These are phyloP conservation scores for Opisthograptis luteolata DNA, from an alignment of 2,888 invertebrate species.

Conservation along the genomic window DNA sequence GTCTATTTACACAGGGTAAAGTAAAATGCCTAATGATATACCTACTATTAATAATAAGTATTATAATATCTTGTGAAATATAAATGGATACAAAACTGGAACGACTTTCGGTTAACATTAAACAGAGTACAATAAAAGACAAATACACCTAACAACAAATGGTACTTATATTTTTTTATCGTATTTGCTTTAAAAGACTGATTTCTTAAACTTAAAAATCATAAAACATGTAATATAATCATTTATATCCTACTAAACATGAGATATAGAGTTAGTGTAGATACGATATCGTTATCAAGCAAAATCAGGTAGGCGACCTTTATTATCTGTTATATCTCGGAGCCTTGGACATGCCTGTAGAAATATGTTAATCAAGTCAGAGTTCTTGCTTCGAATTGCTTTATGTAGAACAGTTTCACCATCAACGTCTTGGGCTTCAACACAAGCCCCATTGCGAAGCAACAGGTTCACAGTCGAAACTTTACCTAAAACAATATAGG, in stretches of 20 bases:
- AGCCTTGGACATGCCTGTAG: constrained; percentile 65
- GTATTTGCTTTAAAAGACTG: too few relatives aligned
- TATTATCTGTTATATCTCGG: constrained; percentile 60
- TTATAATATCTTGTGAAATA: constrained; percentile 25
- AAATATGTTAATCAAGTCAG: constrained; percentile 69
- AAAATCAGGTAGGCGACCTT: constrained; percentile 50
- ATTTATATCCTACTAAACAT: too few relatives aligned
- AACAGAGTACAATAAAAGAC: constrained; percentile 11
- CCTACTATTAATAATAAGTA: constrained; percentile 18
- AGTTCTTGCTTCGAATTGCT: constrained; percentile 85
- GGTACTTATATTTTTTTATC: constrained; percentile 10
- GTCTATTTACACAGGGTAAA: constrained; percentile 35
- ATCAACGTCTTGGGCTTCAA: constrained; percentile 88
- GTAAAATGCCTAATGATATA: constrained; percentile 30
- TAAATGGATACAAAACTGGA: constrained; percentile 25
- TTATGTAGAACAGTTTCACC: constrained; percentile 93
- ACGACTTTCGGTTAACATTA: constrained; percentile 17
- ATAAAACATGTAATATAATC: too few relatives aligned
- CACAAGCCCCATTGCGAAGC: constrained; percentile 85
- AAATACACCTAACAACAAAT: constrained; percentile 12
- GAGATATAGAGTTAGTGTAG: not conserved
- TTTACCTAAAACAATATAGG: constrained; percentile 79
- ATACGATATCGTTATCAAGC: not conserved
- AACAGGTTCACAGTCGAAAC: constrained; percentile 87
- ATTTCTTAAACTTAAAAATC: too few relatives aligned